Conservation (phyloP, 1,140 invertebrate genomes). For the Lutraria rhynchaena region DNA sequence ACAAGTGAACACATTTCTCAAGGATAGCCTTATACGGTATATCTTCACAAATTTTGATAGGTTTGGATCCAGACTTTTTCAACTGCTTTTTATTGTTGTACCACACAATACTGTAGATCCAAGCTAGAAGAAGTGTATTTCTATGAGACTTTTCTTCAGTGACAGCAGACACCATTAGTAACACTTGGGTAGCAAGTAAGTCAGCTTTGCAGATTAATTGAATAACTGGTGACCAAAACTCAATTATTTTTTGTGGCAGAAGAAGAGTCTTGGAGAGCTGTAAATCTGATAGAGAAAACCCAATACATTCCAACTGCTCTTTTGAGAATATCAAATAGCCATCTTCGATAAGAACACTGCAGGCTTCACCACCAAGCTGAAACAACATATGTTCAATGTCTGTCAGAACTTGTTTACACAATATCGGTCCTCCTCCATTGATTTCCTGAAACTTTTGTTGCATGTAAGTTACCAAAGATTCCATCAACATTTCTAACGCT, state of each 20-base stretch:
- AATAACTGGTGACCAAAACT: constrained; percentile 45
- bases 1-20: constrained; percentile 9
- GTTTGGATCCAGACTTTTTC: not conserved
- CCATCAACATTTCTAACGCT: constrained; percentile 17
- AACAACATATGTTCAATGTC: constrained; percentile 36
- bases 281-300: constrained; percentile 4
- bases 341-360: constrained; percentile 30
- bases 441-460: constrained; percentile 49
- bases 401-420: not conserved
- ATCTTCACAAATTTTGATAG: not conserved
- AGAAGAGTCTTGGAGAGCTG: not conserved
- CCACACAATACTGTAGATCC: constrained; percentile 22
- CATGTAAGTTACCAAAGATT: constrained; percentile 27
- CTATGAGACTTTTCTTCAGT: not conserved
- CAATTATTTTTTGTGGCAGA: constrained; percentile 18
- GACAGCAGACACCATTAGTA: constrained; percentile 22
- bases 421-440: not conserved
- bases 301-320: constrained; percentile 30
- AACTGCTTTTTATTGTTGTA: not conserved
- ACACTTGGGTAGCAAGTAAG: constrained; percentile 15
- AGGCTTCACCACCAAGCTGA: not conserved
- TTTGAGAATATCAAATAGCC: constrained; percentile 40
- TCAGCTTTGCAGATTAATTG: constrained; percentile 10
- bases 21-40: constrained; percentile 24
- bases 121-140: constrained; percentile 5